Percentiles rank a stretch among this genome's conserved stretches.
Conservation (phyloP, 2,113 vertebrate species). For the Mesocricetus auratus region DNA sequence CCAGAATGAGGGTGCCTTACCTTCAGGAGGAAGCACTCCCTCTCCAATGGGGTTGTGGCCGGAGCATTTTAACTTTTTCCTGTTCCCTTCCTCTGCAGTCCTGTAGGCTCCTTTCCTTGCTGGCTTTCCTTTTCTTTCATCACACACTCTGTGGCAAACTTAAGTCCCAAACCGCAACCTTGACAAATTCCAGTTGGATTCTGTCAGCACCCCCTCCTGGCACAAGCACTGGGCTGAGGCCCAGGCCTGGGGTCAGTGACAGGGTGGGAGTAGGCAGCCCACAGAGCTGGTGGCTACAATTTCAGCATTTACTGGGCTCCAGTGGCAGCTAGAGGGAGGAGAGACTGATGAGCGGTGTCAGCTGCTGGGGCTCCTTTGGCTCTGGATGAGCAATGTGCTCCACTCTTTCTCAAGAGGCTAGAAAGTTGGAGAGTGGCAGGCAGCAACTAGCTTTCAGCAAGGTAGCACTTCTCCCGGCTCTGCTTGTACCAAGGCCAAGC, state of each 20-base stretch:
- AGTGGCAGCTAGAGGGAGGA: constrained; percentile 30
- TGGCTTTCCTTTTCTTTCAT: constrained; percentile 63
- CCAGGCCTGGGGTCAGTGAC: constrained; percentile 75
- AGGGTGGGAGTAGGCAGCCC: constrained; percentile 60
- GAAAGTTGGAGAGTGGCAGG: not conserved
- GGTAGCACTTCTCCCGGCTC: not conserved
- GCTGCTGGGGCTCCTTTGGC: constrained; percentile 33
- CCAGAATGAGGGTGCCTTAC: not conserved
- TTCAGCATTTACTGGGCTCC: constrained; percentile 68
- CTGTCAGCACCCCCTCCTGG: constrained; percentile 68
- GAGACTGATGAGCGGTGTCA: not conserved
- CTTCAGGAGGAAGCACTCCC: not conserved
- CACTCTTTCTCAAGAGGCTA: not conserved
- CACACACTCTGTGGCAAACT: constrained; percentile 72
- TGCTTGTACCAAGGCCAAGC: not conserved
- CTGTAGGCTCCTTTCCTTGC: constrained; percentile 47
- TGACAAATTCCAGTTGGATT: constrained; percentile 82
- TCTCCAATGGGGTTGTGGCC: not conserved
- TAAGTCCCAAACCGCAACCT: constrained; percentile 81
- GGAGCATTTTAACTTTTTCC: constrained; percentile 33
- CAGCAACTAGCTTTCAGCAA: not conserved
- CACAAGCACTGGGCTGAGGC: constrained; percentile 61
- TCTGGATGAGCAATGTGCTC: not conserved
- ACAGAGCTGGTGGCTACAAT: constrained; percentile 61
- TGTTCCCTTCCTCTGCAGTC: constrained; percentile 47